Base-by-base conservation (phyloP, 2,113 vertebrate species). In the Malurus elegans region DNA sequence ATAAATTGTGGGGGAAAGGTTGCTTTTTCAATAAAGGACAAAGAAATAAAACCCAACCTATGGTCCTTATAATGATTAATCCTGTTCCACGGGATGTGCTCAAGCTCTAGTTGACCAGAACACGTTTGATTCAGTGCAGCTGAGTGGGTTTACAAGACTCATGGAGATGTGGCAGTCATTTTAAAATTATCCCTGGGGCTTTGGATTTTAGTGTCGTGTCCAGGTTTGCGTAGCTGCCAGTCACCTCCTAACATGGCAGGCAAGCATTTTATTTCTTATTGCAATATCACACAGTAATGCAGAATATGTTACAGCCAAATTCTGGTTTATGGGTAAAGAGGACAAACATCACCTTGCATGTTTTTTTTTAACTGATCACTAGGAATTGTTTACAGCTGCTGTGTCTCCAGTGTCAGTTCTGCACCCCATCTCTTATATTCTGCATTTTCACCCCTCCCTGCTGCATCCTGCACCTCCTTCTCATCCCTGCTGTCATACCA, bases 21-120 rank as follows among this genome's bases (percentile, higher is more conserved):
- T 75, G 61, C 44, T 91, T 83, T 86, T 88, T 29, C 86, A 86
- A 79, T 94, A 91, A 91, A 85, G 82, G 71, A 25, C 71, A 92
- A 72, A 86, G 90, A 71, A 91, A 72, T 91, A 91, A 88, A 86
- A 14, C 18, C 48, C 48, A 91, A 0, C 51, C 75, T 75, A 42
- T 64, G 38, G 66, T 61, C 26, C 67, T 82, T 75, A 34, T 7
- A 32, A 45, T 67, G 57, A 88, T 88, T 74, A 86, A 93, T 67
- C 34, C 62, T 4, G 29, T 61, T 82, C 31, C 58, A 72, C 0
- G 1, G 54, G 57, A 51, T 69, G 50, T 71, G 44, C 36, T 87
- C 18, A 44, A 25, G 66, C 71, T 92, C 62, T 24, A 20, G 54
- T 31, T 82, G 82, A 66, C 71, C 66, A 89, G 83, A 88, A 82